Percentiles rank a stretch among this genome's conserved stretches.
Evolutionary conservation across 2,113 vertebrate species (phyloP).

Genomic region (Laterallus jamaicensis): DNA sequence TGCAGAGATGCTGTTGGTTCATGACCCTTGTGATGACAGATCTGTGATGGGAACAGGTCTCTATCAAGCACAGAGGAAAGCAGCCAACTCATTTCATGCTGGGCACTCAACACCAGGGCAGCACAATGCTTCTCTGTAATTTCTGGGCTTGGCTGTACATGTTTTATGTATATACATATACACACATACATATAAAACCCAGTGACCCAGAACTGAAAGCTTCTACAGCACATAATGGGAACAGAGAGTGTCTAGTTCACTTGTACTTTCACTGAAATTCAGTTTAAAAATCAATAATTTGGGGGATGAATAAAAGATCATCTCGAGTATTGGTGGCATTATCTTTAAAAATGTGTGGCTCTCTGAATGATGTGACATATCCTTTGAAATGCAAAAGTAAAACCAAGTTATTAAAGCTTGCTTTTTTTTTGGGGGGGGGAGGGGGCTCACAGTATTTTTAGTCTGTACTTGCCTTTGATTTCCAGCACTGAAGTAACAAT

Average conservation of each 20-base stretch:
- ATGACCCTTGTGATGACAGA: neutral
- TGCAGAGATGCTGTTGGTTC: neutral
- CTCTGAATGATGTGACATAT: neutral
- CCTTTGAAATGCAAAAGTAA: constrained; percentile 44
- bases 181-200: neutral
- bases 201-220: neutral
- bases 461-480: neutral
- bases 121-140: neutral
- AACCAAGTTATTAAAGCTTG: neutral
- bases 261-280: neutral
- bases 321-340: neutral
- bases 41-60: neutral
- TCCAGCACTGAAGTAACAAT: neutral
- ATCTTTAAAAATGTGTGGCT: neutral
- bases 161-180: neutral
- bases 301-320: neutral
- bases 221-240: neutral
- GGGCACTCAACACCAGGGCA: neutral
- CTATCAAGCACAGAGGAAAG: neutral
- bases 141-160: neutral
- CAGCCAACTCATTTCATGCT: neutral
- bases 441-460: neutral
- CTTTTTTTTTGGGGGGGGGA: too few relatives aligned
- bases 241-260: neutral
- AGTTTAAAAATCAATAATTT: neutral